Conservation (phyloP, 30 jellyfish, hydroid and myxozoan genomes). For the Aurelia coerulea region DNA sequence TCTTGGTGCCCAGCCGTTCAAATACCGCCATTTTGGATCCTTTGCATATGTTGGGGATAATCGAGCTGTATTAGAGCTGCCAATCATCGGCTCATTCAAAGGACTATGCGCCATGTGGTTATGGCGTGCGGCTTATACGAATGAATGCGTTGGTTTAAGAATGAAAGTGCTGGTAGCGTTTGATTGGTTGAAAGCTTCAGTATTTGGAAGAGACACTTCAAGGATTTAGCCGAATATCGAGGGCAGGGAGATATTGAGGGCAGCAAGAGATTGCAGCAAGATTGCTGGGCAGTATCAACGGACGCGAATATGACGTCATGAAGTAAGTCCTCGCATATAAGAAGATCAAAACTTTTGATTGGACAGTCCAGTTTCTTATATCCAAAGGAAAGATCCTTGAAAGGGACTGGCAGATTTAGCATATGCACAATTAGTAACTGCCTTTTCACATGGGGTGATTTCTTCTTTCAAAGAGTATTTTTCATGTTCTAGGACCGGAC, state of each 20-base stretch:
- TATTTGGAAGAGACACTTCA: conserved; percentile 86
- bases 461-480: no score
- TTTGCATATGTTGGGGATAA: conserved; percentile 87
- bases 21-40: conserved; percentile 81
- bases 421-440: no score
- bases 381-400: background rate
- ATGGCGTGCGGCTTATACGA: conserved; percentile 91
- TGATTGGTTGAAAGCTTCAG: conserved; percentile 83
- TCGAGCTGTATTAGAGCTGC: conserved; percentile 85
- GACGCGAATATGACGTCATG: no score
- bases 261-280: no score
- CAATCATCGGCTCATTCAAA: conserved; percentile 74
- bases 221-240: conserved; percentile 25
- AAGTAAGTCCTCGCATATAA: no score
- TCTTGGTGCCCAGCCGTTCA: conserved; percentile 65
- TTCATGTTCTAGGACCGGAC: no score
- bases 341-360: no score
- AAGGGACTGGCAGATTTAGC: background rate
- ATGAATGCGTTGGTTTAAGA: conserved; percentile 82
- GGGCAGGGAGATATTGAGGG: no score
- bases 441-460: no score
- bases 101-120: conserved; percentile 84
- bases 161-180: conserved; percentile 73
- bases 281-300: no score
- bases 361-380: background rate